A percentile compares a stretch with the other conserved stretches of the same genome.
These are phyloP conservation scores for Aurelia coerulea DNA, from an alignment of 30 jellyfish, hydroid and myxozoan genomes.

Conservation along the genomic window DNA sequence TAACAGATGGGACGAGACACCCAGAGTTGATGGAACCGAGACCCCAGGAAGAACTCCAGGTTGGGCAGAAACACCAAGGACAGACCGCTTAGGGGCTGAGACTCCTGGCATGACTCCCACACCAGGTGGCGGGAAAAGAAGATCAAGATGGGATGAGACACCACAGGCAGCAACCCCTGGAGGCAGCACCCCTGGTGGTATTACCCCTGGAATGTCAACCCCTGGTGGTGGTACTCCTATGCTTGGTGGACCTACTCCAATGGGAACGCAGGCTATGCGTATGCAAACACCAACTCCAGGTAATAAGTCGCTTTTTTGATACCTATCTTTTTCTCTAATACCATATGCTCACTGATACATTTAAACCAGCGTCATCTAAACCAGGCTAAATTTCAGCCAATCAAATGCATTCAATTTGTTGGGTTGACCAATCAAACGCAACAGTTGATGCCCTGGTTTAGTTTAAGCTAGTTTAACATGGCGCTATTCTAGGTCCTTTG, in stretches of 20 bases:
- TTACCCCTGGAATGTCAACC: slow-evolving; percentile 82
- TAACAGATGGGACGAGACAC: slow-evolving; percentile 99
- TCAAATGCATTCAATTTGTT: too few relatives aligned
- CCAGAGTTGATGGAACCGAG: slow-evolving; percentile 87
- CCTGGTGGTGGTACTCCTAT: slow-evolving; percentile 93
- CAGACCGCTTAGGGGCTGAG: slow-evolving; percentile 96
- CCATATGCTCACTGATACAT: too few relatives aligned
- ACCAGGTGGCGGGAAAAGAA: slow-evolving; percentile 96
- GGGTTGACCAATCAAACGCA: too few relatives aligned
- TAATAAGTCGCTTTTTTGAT: background rate
- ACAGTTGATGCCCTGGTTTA: too few relatives aligned
- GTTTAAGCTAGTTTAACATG: too few relatives aligned
- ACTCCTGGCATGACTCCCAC: slow-evolving; percentile 99
- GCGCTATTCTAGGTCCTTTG: too few relatives aligned
- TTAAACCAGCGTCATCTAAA: too few relatives aligned
- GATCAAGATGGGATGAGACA: slow-evolving; percentile 99
- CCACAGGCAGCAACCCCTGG: slow-evolving; percentile 98
- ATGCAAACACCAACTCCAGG: slow-evolving; percentile 99
- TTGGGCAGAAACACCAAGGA: slow-evolving; percentile 99
- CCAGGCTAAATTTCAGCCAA: too few relatives aligned
- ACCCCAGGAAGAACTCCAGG: slow-evolving; percentile 99
- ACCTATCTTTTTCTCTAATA: too few relatives aligned
- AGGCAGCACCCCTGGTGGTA: slow-evolving; percentile 83
- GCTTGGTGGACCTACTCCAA: slow-evolving; percentile 93
- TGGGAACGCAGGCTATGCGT: slow-evolving; percentile 98